Conservation (phyloP, 2,113 vertebrate species). For the Tichodroma muraria region DNA sequence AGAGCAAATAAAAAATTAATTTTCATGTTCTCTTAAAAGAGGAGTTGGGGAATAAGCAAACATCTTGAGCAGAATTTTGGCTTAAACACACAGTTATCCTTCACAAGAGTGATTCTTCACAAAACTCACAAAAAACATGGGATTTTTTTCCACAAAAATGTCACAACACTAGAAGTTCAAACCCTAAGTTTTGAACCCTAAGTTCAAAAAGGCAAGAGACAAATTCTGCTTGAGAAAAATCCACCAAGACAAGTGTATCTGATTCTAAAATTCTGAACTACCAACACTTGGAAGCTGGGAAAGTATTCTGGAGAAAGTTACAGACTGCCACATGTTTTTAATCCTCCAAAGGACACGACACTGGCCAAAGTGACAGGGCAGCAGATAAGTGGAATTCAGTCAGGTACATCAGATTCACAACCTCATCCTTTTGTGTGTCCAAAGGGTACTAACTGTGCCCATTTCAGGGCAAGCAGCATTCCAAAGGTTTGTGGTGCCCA, state of each 20-base stretch:
- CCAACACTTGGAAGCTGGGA: neutral
- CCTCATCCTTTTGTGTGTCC: neutral
- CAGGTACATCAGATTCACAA: fast-evolving
- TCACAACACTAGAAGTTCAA: neutral
- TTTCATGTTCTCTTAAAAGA: neutral
- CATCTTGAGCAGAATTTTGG: neutral
- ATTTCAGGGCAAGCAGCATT: neutral
- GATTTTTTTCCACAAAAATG: neutral
- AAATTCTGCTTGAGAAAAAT: neutral
- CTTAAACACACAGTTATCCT: neutral
- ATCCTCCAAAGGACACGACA: neutral
- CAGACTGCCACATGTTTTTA: neutral
- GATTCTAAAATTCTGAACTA: neutral
- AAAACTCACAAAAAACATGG: neutral
- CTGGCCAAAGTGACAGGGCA: neutral
- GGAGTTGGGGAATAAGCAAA: neutral
- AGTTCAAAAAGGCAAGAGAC: neutral
- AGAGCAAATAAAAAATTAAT: neutral
- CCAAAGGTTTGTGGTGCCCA: neutral
- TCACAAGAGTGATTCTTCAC: neutral
- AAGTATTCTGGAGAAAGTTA: neutral
- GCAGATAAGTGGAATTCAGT: neutral
- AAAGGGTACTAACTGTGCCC: neutral
- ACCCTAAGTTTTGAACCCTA: no score
- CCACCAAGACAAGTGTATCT: neutral